phyloP scores from a whole-genome alignment of 2,113 vertebrate species.

The Apeltes quadracus region DNA sequence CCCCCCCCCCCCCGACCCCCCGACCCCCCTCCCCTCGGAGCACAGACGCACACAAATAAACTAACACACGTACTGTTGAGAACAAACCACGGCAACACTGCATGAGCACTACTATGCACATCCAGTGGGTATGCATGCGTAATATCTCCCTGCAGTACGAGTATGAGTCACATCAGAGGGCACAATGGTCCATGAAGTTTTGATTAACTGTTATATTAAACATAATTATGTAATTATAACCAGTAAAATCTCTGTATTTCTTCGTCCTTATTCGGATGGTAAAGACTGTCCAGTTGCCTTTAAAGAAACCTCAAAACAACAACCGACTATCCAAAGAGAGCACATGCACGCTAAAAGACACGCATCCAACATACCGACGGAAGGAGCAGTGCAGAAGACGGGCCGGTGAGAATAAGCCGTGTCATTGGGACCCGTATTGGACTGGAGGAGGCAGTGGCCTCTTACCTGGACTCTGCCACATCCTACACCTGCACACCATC shows the following conservation, averaged over 20 bases:
- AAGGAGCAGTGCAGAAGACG: neutral
- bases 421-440: conserved; percentile 30
- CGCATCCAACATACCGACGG: conserved; percentile 23
- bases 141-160: conserved; percentile 52
- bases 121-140: conserved; percentile 48
- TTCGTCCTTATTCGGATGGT: neutral
- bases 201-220: neutral
- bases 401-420: conserved; percentile 26
- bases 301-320: neutral
- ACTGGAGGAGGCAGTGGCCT: conserved; percentile 25
- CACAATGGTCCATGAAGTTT: neutral
- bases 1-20: conserved; percentile 2
- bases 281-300: neutral
- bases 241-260: neutral
- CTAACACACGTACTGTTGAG: conserved; percentile 18
- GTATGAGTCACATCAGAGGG: conserved; percentile 46
- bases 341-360: conserved; percentile 19
- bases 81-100: conserved; percentile 43
- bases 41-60: conserved; percentile 32
- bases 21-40: neutral
- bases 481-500: conserved; percentile 62
- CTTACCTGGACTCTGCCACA: conserved; percentile 51
- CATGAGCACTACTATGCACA: conserved; percentile 38
- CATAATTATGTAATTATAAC: neutral
- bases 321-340: neutral